Conservation (phyloP, 2,888 invertebrate species). For the Drosophila flavopinicola region DNA sequence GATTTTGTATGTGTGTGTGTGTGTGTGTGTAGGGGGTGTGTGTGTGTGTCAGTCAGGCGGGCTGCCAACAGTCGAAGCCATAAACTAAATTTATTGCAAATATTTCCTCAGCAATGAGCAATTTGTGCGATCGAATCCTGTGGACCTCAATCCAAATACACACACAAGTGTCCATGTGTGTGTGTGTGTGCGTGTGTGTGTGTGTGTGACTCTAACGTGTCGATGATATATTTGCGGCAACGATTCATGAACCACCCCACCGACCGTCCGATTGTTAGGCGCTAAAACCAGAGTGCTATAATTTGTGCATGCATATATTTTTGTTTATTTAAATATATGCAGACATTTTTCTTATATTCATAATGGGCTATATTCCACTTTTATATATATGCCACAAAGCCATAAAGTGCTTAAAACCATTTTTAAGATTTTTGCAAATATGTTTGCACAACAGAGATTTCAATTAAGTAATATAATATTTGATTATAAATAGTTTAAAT, state of each 20-base stretch:
- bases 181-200: constrained; percentile 21
- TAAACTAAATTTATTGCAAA: constrained; percentile 83
- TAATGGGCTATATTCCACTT: not conserved
- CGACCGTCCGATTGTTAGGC: constrained; percentile 36
- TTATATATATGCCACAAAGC: too few species aligned
- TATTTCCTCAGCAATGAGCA: constrained; percentile 83
- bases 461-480: too few species aligned
- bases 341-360: too few species aligned
- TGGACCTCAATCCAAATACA: constrained; percentile 37
- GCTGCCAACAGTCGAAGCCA: constrained; percentile 70
- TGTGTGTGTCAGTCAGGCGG: constrained; percentile 66
- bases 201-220: constrained; percentile 66
- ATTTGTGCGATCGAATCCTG: constrained; percentile 80
- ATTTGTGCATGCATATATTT: constrained; percentile 14
- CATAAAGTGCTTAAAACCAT: too few species aligned
- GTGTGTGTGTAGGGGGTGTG: constrained; percentile 6
- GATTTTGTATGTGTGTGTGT: constrained; percentile 4
- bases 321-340: not conserved
- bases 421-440: too few species aligned
- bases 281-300: constrained; percentile 33
- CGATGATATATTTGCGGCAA: constrained; percentile 78
- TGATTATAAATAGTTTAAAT: too few species aligned
- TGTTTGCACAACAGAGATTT: too few species aligned
- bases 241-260: constrained; percentile 39
- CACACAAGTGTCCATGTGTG: constrained; percentile 12